A percentile compares a stretch with the other conserved stretches of the same genome.
Conservation (phyloP, 2,113 vertebrate species). For the Patagioenas fasciata region DNA sequence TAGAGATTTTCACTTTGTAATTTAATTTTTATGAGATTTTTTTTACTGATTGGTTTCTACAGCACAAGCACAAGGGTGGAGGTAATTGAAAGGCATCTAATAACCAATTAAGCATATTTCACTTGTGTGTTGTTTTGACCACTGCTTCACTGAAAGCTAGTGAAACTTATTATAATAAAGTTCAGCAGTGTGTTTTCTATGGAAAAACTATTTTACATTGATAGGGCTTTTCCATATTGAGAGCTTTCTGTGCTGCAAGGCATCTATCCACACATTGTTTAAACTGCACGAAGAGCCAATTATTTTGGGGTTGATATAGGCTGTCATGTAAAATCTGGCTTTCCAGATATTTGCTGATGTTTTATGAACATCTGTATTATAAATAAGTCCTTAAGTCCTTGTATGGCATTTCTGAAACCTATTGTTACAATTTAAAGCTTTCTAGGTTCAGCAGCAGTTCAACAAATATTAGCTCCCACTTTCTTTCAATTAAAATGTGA, state of each 20-base stretch:
- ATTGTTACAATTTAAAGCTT: background rate
- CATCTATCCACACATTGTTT: background rate
- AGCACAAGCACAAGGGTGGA: background rate
- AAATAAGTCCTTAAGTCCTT: background rate
- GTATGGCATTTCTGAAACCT: rapidly evolving
- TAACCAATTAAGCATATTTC: background rate
- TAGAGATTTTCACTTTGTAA: background rate
- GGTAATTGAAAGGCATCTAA: background rate
- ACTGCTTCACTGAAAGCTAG: background rate
- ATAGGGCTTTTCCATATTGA: background rate
- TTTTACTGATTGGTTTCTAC: background rate
- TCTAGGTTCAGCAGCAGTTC: background rate
- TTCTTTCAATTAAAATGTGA: background rate
- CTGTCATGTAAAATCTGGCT: background rate
- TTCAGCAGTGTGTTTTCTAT: background rate
- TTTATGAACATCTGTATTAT: background rate
- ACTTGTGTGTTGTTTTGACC: background rate
- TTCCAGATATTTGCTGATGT: background rate
- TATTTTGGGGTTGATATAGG: background rate
- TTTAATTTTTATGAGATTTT: background rate
- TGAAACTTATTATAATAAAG: background rate
- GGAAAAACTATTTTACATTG: background rate
- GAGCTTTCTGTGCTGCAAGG: background rate
- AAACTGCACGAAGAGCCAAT: background rate
- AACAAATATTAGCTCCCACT: background rate